Conservation (phyloP, 2,888 invertebrate species). For the Polyploca ridens region DNA sequence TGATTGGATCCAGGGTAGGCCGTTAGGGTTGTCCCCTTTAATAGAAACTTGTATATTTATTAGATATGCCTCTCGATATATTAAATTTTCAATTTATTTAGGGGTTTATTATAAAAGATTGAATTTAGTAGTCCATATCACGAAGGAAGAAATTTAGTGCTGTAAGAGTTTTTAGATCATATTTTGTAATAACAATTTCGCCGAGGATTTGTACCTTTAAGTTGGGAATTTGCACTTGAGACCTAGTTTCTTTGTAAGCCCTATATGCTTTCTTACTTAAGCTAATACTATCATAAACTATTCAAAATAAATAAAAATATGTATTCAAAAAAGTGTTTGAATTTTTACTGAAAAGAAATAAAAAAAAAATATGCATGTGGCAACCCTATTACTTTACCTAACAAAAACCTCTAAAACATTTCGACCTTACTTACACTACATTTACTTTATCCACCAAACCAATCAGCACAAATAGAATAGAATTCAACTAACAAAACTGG, state of each 20-base stretch:
- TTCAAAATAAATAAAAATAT: too few species aligned
- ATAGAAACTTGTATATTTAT: not conserved
- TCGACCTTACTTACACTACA: not conserved
- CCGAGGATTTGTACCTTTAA: too few species aligned
- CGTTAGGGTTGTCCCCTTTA: constrained; percentile 4
- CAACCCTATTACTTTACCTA: not conserved
- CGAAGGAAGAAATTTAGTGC: too few species aligned
- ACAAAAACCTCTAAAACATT: not conserved
- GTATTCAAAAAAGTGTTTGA: too few species aligned
- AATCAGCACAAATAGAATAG: not conserved
- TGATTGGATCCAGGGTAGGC: not conserved
- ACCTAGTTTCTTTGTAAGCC: too few species aligned
- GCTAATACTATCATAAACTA: too few species aligned
- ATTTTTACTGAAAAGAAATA: too few species aligned
- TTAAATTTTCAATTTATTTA: not conserved
- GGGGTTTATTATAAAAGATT: not conserved
- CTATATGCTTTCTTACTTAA: too few species aligned
- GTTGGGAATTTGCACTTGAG: too few species aligned
- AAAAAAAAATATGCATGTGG: too few species aligned
- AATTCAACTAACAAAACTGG: not conserved
- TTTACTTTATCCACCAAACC: not conserved
- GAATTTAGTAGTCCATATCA: not conserved
- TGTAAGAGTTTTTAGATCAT: not conserved
- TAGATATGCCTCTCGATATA: not conserved
- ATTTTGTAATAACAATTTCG: not conserved